Evolutionary conservation across 2,113 vertebrate genomes (phyloP), one percentile per base, ranked within the genome.

Genomic region (Brachirus orientalis): DNA sequence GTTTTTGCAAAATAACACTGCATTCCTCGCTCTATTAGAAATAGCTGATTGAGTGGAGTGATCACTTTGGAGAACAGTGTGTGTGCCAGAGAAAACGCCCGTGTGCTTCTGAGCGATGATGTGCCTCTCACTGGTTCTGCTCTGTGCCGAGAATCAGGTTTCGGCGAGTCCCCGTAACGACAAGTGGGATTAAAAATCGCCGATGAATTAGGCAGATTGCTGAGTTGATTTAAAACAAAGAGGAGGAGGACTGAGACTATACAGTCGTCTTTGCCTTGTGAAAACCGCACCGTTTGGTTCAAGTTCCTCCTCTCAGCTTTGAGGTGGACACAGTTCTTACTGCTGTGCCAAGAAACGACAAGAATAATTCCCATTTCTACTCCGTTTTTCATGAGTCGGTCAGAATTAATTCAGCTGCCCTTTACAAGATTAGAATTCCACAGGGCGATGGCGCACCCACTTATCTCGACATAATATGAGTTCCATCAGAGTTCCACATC

Each of bases 361-460:
- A 76, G 77, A 56, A 78, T 72, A 68, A 76, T 82, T 87, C 79
- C 72, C 63, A 75, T 74, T 83, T 77, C 79, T 72, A 61, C 43
- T 61, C 35, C 18, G 36, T 84, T 77, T 84, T 84, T 65, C 85
- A 83, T 53, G 82, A 88, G 74, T 82, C 80, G 72, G 67, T 86
- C 80, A 50, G 79, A 85, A 86, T 82, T 83, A 85, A 84, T 83
- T 88, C 74, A 69, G 51, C 72, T 80, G 83, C 69, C 79, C 82
- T 83, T 87, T 79, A 79, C 71, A 60, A 72, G 80, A 85, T 87
- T 80, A 82, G 62, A 72, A 46, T 47, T 79, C 75, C 58, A 66
- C 47, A 10, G 67, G 72, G 63, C 58, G 48, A 72, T 14, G 59
- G 58, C 28, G 43, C 10, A 53, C 54, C 75, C 62, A 70, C 75